These are phyloP conservation scores for Mellilla xanthometata DNA, from an alignment of 2,888 invertebrate species.

Conservation along the genomic window DNA sequence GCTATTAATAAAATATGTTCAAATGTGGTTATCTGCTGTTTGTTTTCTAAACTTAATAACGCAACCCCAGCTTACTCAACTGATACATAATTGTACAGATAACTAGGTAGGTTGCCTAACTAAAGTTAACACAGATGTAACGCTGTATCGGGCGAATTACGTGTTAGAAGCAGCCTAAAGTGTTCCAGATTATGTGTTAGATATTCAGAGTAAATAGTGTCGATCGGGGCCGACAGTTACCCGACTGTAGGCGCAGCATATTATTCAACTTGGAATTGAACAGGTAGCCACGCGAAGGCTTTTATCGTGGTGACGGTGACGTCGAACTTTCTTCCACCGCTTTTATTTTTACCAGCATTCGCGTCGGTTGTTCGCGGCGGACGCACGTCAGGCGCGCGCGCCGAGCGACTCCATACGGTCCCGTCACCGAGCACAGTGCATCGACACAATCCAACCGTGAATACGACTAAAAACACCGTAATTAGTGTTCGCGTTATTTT, in stretches of 20 bases:
- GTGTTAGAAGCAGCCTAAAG: slow-evolving; percentile 9
- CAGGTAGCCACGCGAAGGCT: slow-evolving; percentile 61
- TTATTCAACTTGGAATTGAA: slow-evolving; percentile 58
- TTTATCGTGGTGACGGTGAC: slow-evolving; percentile 66
- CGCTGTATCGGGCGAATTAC: slow-evolving; percentile 9
- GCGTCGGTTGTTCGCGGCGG: slow-evolving; percentile 55
- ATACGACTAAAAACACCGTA: slow-evolving; percentile 48
- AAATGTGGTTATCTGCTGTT: slow-evolving; percentile 60
- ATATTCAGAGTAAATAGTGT: slow-evolving; percentile 13
- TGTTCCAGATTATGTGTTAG: slow-evolving; percentile 20
- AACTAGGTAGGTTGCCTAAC: slow-evolving; percentile 8
- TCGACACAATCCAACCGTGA: slow-evolving; percentile 59
- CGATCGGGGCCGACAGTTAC: slow-evolving; percentile 49
- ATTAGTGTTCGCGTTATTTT: slow-evolving; percentile 40
- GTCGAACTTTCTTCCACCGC: slow-evolving; percentile 71
- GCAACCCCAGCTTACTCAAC: slow-evolving; percentile 3
- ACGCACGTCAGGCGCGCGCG: slow-evolving; percentile 53
- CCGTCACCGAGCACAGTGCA: slow-evolving; percentile 38
- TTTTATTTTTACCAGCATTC: slow-evolving; percentile 64
- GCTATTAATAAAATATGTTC: slow-evolving; percentile 81
- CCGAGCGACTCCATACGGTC: slow-evolving; percentile 37
- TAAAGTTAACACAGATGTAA: slow-evolving; percentile 8
- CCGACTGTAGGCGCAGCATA: slow-evolving; percentile 51
- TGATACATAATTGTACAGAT: slow-evolving; percentile 3
- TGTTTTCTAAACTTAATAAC: slow-evolving; percentile 25